Percentiles rank a stretch among this genome's conserved stretches.
Evolutionary conservation across 2,797 vertebrate genomes (phyloP).

Genomic region (Sylvia borin): DNA sequence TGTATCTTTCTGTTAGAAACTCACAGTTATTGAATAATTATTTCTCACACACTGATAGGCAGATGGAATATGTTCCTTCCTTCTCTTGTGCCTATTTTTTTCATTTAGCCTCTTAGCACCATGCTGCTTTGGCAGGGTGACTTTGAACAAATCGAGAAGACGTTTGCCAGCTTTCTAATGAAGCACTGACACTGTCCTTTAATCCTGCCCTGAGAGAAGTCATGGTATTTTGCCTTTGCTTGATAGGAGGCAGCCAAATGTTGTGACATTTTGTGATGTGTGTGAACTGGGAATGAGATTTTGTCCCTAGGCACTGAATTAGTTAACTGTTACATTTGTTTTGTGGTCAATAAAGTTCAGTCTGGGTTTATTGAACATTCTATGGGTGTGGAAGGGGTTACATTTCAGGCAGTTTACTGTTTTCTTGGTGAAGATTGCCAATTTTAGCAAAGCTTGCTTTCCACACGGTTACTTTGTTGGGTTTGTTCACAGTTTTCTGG

Average conservation of each 20-base stretch:
- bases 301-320: slow-evolving; percentile 22
- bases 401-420: neutral
- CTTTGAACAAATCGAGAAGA: neutral
- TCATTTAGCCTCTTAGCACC: neutral
- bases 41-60: neutral
- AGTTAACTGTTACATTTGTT: slow-evolving; percentile 11
- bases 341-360: neutral
- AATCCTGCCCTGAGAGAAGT: slow-evolving; percentile 49
- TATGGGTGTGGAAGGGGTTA: neutral
- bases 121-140: neutral
- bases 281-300: neutral
- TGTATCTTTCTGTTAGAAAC: neutral
- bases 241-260: slow-evolving; percentile 7
- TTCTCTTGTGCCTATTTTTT: neutral
- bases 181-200: neutral
- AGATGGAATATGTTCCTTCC: neutral
- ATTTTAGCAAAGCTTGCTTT: neutral
- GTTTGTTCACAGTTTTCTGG: neutral
- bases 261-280: slow-evolving; percentile 33
- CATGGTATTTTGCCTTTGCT: slow-evolving; percentile 21
- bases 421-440: neutral
- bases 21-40: neutral
- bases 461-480: neutral
- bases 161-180: neutral
- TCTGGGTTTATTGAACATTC: neutral